Evolutionary conservation across 2,113 vertebrate genomes (phyloP), one percentile per base, ranked within the genome.

Genomic region (Hydrochoerus hydrochaeris): DNA sequence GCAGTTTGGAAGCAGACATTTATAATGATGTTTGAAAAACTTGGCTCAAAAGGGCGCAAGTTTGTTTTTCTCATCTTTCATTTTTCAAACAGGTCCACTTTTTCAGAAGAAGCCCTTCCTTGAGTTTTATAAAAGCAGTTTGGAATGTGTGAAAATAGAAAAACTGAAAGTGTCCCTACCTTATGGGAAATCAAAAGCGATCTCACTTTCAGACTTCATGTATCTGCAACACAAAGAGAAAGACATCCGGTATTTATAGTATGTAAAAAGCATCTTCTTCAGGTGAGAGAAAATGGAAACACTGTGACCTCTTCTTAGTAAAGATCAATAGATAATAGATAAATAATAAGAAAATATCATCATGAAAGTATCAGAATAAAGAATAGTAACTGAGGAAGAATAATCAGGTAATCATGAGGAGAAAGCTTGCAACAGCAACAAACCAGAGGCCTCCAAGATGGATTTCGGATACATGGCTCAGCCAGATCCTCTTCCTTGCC

Each of bases 181-280:
- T 97, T 96, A 88, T 3, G 5, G 14, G 35, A 96, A 96, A 95
- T 69, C 8, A 92, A 30, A 44, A 38, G 12, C 46, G 38, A n/a
- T 92, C 63, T 60, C 78, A 52, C 35, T 3, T 20, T 20, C n/a
- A 92, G 44, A 58, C 7, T 77, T 85, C 54, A 60, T 4, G n/a
- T 32, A 89, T 62, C 96, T 97, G 82, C 24, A 97, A 96, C 26
- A 94, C 17, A 85, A 95, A 71, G 80, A 96, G 12, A 78, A 94
- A 93, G 35, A 94, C 1, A 82, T 80, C 81, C 9, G 94, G 41
- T 96, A 85, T 46, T 88, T 57, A 69, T 0, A 60, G 28, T 75
- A 77, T 88, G n/a, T 67, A 71, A 54, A 30, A 85, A 63, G 26
- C 8, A 75, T 71, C 12, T 82, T 62, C 67, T 60, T 69, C 19